Percentiles rank a stretch among this genome's conserved stretches.
These are phyloP conservation scores for Neodontobutis hainanensis DNA, from an alignment of 2,113 vertebrate genomes.

Conservation along the genomic window DNA sequence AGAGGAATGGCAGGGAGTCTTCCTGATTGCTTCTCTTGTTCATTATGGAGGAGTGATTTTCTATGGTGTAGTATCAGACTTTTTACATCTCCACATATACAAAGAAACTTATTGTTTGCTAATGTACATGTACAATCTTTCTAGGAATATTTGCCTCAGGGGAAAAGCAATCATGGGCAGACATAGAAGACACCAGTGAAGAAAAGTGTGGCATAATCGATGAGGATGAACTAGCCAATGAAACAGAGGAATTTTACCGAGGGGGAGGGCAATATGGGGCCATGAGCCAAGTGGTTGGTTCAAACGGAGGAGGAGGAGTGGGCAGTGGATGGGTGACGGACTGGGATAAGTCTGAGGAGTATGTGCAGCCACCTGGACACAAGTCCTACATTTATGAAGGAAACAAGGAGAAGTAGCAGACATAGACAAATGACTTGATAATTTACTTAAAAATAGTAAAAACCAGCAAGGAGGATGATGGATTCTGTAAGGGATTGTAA, in stretches of 20 bases:
- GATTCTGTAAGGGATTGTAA: conserved; percentile 34
- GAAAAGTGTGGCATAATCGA: conserved; percentile 98
- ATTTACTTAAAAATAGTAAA: conserved; percentile 12
- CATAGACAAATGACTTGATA: conserved; percentile 49
- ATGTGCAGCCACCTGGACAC: conserved; percentile 90
- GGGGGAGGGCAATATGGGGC: conserved; percentile 91
- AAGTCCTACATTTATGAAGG: conserved; percentile 86
- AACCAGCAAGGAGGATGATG: conserved; percentile 35
- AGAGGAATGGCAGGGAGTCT: conserved; percentile 91
- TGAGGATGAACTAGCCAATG: conserved; percentile 97
- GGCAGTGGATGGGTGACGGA: conserved; percentile 88
- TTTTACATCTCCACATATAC: neutral
- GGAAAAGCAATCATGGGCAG: conserved; percentile 96
- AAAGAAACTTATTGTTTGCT: neutral
- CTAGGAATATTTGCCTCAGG: conserved; percentile 95
- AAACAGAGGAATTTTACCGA: conserved; percentile 92
- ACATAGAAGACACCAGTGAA: conserved; percentile 94
- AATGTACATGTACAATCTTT: conserved; percentile 50
- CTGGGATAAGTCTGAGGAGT: conserved; percentile 97
- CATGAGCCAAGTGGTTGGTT: conserved; percentile 80
- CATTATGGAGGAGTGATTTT: conserved; percentile 84
- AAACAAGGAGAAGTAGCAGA: conserved; percentile 78
- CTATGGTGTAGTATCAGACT: conserved; percentile 71
- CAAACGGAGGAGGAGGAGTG: conserved; percentile 68
- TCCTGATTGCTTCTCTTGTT: conserved; percentile 89